Base-by-base conservation (phyloP, 2,113 vertebrate species). In the Danionella cerebrum region DNA sequence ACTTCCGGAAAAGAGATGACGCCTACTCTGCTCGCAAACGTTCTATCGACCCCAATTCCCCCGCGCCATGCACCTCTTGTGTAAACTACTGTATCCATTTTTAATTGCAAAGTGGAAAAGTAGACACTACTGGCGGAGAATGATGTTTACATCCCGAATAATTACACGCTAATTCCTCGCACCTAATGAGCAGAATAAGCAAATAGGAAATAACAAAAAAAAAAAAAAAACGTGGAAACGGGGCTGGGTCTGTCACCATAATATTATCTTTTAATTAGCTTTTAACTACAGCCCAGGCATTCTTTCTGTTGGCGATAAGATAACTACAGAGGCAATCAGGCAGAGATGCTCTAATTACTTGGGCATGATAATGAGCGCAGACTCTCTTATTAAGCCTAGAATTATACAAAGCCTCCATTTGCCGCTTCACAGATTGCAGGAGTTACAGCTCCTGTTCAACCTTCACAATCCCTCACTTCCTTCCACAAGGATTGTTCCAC, bases 231-330 rank as follows among this genome's bases (percentile, higher is more conserved):
- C 18, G 64, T 62, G 44, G 58, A 33, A 57, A 45, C 41, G 24
- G 68, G 64, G 76, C 78, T 80, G 73, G 10, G 51, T 84, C 79
- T 73, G 68, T 59, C 54, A 68, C 66, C 72, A 82, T 78, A 82
- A 80, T 82, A 85, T 82, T 84, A 87, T 88, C 84, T 88, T 87
- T 89, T 90, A 90, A 90, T 90, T 87, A 85, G 82, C 83, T 85
- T 79, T 81, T 80, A 86, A 85, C 76, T 83, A 81, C 68, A 73
- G 79, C 81, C 77, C 71, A 73, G 75, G 76, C 80, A 82, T 79
- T 79, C 79, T 79, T 78, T 77, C 84, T 80, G 76, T 80, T 76
- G 68, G 77, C 39, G 75, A 82, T 79, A 81, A 86, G 84, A 89
- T 88, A 85, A 87, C 82, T 83, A 80, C 58, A 73, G 78, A 87